Base-by-base conservation (phyloP, 2,797 vertebrate genomes). In the Tachyglossus aculeatus region DNA sequence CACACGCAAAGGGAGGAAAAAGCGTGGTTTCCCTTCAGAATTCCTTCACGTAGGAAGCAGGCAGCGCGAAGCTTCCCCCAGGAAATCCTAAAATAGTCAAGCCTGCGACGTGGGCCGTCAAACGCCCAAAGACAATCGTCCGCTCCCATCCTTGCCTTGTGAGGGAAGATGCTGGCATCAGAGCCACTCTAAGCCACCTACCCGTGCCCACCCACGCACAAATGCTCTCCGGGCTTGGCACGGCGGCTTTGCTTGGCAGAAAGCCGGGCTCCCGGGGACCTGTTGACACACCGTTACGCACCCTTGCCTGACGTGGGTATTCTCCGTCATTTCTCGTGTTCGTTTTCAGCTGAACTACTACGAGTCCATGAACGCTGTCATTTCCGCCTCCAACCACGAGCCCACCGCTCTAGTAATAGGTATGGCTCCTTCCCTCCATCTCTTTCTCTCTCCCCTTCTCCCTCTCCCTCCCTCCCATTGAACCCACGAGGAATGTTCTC, bases 271-370 rank as follows among this genome's bases (percentile, higher is more conserved):
- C 52, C 9, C 2, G 29, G 40, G 56, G 19, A 36, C 36, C n/a
- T 22, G 18, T 57, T 1, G 21, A 9, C 25, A 48, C 12, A 16
- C 2, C 71, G 25, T 38, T 51, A 29, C 9, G 41, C n/a, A 56
- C 2, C 39, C 62, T 62, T 48, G 11, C 39, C 31, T 37, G 21
- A 74, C 43, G 43, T 21, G 50, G 67, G 11, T 32, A 34, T 55
- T 65, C 25, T 55, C 24, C 19, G 18, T 60, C 5, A 48, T 33
- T 59, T 70, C 59, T 44, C 64, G 60, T 39, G 4, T 43, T 80
- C 6, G 61, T 75, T 89, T 85, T 78, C 64, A 95, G 94, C 86
- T 92, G 47, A 95, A 92, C 80, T 94, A 94, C 86, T 93, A 92
- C 33, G 80, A 89, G 41, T 88, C 87, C 55, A 77, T 92, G 73